Evolutionary conservation across 92 coral and sea anemone genomes (phyloP).

Genomic region (Palythoa caribaeorum): DNA sequence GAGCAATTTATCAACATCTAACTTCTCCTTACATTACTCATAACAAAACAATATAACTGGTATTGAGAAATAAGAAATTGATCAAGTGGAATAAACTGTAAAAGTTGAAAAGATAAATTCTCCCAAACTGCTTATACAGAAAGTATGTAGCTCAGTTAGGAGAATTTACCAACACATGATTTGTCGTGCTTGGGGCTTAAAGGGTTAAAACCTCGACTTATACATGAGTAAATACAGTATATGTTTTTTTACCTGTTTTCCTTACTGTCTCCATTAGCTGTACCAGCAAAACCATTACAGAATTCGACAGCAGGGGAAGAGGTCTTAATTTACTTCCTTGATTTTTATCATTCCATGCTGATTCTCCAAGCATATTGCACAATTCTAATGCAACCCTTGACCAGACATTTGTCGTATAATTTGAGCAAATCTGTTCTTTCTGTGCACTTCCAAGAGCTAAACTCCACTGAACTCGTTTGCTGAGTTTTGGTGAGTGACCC

Average conservation of each 20-base stretch:
- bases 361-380: constrained; percentile 58
- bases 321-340: constrained; percentile 43
- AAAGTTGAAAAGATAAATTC: too few relatives aligned
- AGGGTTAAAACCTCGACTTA: too few relatives aligned
- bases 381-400: constrained; percentile 69
- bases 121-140: too few relatives aligned
- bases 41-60: too few relatives aligned
- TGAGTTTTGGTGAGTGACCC: constrained; percentile 69
- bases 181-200: too few relatives aligned
- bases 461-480: constrained; percentile 89
- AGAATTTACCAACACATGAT: too few relatives aligned
- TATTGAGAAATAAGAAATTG: too few relatives aligned
- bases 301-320: constrained; percentile 72
- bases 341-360: constrained; percentile 38
- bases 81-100: too few relatives aligned
- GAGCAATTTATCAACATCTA: too few relatives aligned
- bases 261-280: constrained; percentile 69
- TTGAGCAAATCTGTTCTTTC: constrained; percentile 70
- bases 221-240: too few relatives aligned
- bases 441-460: constrained; percentile 64
- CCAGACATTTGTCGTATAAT: constrained; percentile 84
- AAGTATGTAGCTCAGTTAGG: too few relatives aligned
- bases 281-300: constrained; percentile 47
- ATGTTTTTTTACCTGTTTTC: constrained; percentile 64
- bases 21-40: too few relatives aligned